phyloP scores from a whole-genome alignment of 2,113 vertebrate genomes.

The Melanerpes aurifrons region DNA sequence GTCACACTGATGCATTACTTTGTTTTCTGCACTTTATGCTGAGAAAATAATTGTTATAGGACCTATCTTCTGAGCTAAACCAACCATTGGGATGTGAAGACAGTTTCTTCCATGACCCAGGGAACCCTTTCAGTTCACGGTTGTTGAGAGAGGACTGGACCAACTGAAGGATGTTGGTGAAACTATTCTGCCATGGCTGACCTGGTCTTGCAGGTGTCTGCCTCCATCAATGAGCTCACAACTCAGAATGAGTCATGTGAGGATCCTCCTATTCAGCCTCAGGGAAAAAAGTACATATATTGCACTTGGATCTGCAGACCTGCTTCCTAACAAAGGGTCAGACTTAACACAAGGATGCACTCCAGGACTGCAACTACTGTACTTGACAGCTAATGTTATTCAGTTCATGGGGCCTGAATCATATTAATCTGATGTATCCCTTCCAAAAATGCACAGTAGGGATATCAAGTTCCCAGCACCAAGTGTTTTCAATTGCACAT shows the following conservation, averaged over 20 bases:
- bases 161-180: accelerated
- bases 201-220: not conserved
- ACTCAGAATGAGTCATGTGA: accelerated
- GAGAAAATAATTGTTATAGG: not conserved
- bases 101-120: not conserved
- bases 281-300: accelerated
- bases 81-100: not conserved
- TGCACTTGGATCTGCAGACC: not conserved
- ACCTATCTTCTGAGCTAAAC: not conserved
- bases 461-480: not conserved
- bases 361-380: not conserved
- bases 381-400: not conserved
- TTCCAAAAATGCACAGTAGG: not conserved
- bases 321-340: not conserved
- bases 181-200: not conserved
- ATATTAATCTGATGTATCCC: not conserved
- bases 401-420: not conserved
- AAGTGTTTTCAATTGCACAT: not conserved
- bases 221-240: not conserved
- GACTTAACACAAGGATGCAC: not conserved
- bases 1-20: not conserved
- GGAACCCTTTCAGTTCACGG: not conserved
- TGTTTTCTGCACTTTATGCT: not conserved
- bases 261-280: not conserved
- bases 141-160: accelerated